Evolutionary conservation across 2,113 vertebrate species (phyloP).

Genomic region (Psittacus erithacus): DNA sequence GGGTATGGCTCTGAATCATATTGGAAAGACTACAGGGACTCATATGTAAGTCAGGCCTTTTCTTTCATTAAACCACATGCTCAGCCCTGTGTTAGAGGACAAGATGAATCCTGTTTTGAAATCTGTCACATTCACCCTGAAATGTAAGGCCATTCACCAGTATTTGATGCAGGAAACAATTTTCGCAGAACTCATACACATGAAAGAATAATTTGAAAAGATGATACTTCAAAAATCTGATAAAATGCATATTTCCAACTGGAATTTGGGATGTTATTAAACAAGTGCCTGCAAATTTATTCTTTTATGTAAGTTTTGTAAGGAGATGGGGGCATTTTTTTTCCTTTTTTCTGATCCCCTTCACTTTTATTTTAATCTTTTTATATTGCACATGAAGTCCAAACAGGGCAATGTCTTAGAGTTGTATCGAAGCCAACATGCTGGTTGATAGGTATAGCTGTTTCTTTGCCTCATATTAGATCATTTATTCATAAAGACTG

Average conservation of each 20-base stretch:
- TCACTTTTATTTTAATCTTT: not conserved
- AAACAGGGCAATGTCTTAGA: not conserved
- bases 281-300: not conserved
- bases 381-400: not conserved
- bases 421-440: not conserved
- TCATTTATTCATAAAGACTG: slow-evolving; percentile 17
- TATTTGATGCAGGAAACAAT: not conserved
- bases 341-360: not conserved
- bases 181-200: not conserved
- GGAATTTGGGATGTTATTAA: not conserved
- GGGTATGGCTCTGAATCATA: not conserved
- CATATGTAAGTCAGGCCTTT: not conserved
- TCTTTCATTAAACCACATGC: not conserved
- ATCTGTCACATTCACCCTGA: not conserved
- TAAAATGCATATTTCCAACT: not conserved
- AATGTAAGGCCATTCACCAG: not conserved
- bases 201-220: not conserved
- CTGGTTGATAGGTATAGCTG: not conserved
- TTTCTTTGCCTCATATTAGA: not conserved
- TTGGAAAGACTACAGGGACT: not conserved
- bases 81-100: not conserved
- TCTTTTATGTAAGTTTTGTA: not conserved
- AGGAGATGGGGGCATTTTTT: not conserved
- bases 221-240: not conserved
- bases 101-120: not conserved